A percentile compares a stretch with the other conserved stretches of the same genome.
Evolutionary conservation across 64 coral and sea anemone species (phyloP).

Genomic region (Actinia tenebrosa): DNA sequence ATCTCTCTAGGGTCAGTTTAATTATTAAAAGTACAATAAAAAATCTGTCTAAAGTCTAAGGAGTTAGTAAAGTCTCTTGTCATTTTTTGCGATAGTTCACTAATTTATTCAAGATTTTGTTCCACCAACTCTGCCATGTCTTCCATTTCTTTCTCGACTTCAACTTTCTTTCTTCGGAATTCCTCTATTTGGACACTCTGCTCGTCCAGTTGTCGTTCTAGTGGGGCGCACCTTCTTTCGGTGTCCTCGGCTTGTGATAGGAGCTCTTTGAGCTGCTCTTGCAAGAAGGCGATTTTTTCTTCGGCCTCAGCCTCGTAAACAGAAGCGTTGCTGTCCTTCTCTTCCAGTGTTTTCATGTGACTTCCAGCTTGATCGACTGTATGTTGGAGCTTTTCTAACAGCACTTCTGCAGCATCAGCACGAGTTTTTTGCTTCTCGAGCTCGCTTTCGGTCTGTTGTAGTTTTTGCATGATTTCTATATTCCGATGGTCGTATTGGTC

Average conservation of each 20-base stretch:
- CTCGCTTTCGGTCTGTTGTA: conserved; percentile 64
- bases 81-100: not conserved
- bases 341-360: conserved; percentile 52
- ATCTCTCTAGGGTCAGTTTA: not conserved
- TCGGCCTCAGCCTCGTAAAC: conserved; percentile 52
- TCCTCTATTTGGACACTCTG: conserved; percentile 40
- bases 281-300: conserved; percentile 71
- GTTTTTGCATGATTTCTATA: conserved; percentile 55
- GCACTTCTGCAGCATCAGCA: conserved; percentile 10
- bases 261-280: conserved; percentile 67
- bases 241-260: conserved; percentile 52
- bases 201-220: conserved; percentile 57
- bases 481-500: conserved; percentile 46
- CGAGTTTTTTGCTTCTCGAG: conserved; percentile 39
- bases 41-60: not conserved
- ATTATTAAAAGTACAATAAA: not conserved
- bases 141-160: conserved; percentile 70
- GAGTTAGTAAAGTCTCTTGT: not conserved
- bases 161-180: not conserved
- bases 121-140: conserved; percentile 54
- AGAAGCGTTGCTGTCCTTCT: conserved; percentile 69
- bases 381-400: conserved; percentile 43
- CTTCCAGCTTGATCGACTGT: conserved; percentile 46
- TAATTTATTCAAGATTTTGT: conserved; percentile 7
- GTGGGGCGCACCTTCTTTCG: conserved; percentile 49